Percentiles rank a stretch among this genome's conserved stretches.
These are phyloP conservation scores for Vanessa tameamea DNA, from an alignment of 1,140 invertebrate genomes.

Conservation along the genomic window DNA sequence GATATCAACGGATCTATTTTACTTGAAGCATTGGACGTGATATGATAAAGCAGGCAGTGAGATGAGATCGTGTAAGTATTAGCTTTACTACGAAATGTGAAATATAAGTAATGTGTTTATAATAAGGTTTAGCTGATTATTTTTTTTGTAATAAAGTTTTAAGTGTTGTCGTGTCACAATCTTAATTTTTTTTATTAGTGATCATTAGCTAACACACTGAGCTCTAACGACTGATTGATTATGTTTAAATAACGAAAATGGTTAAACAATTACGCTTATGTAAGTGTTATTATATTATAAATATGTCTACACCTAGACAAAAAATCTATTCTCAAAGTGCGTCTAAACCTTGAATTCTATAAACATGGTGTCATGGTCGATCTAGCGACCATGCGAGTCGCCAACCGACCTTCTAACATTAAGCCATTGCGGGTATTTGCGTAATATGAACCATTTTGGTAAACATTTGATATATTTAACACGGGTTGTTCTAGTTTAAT, in stretches of 20 bases:
- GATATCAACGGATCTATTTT: slow-evolving; percentile 7
- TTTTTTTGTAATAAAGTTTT: too few species aligned
- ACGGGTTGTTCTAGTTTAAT: background rate
- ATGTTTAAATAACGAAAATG: too few species aligned
- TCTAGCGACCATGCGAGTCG: background rate
- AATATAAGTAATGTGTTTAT: background rate
- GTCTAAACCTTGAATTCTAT: background rate
- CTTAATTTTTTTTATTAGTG: too few species aligned
- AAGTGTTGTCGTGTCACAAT: too few species aligned
- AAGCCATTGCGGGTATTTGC: background rate
- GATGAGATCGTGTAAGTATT: background rate
- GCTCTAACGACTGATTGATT: too few species aligned
- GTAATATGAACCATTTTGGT: background rate
- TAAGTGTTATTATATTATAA: too few species aligned
- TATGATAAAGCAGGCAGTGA: slow-evolving; percentile 5
- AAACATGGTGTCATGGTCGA: background rate
- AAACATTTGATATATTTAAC: background rate
- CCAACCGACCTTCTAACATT: slow-evolving; percentile 5
- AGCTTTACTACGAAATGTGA: background rate
- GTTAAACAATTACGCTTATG: too few species aligned
- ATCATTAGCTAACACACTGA: too few species aligned
- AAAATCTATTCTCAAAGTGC: background rate
- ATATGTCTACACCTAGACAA: too few species aligned
- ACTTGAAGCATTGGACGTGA: background rate
- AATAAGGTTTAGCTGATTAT: background rate